These are phyloP conservation scores for Melieria picta DNA, from an alignment of 2,888 invertebrate genomes.

Conservation along the genomic window DNA sequence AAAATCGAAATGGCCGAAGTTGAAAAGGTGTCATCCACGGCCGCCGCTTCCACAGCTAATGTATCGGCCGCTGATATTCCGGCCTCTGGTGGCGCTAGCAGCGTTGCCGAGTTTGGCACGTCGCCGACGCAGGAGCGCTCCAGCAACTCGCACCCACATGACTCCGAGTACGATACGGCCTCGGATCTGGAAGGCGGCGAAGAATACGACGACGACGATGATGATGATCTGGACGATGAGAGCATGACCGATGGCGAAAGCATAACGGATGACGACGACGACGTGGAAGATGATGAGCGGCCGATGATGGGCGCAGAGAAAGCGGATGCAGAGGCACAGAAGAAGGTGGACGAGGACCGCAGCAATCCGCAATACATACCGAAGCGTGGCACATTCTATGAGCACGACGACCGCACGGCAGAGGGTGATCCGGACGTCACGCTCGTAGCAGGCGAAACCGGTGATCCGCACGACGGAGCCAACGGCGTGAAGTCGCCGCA, in stretches of 20 bases:
- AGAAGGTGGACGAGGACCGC: conserved; percentile 90
- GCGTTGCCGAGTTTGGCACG: conserved; percentile 54
- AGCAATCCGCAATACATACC: conserved; percentile 98
- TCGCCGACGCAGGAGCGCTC: conserved; percentile 63
- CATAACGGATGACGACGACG: conserved; percentile 54
- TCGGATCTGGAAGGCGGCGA: conserved; percentile 65
- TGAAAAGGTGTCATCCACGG: conserved; percentile 54
- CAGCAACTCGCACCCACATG: conserved; percentile 64
- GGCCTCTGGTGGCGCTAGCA: conserved; percentile 43
- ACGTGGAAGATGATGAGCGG: conserved; percentile 51
- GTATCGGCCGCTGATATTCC: conserved; percentile 52
- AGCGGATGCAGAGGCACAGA: conserved; percentile 71
- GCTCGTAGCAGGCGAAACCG: conserved; percentile 24
- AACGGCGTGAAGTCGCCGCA: conserved; percentile 55
- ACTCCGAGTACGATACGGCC: conserved; percentile 67
- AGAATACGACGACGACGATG: conserved; percentile 58
- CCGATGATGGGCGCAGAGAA: conserved; percentile 75
- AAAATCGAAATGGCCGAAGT: conserved; percentile 62
- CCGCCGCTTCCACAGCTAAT: conserved; percentile 44
- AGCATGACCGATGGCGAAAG: conserved; percentile 51
- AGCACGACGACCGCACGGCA: conserved; percentile 91
- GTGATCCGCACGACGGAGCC: conserved; percentile 52
- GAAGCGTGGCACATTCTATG: conserved; percentile 94
- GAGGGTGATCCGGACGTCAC: conserved; percentile 47
- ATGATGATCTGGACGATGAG: conserved; percentile 50